phyloP scores from a whole-genome alignment of 2,888 invertebrate species.

The Geophilus truncorum region DNA sequence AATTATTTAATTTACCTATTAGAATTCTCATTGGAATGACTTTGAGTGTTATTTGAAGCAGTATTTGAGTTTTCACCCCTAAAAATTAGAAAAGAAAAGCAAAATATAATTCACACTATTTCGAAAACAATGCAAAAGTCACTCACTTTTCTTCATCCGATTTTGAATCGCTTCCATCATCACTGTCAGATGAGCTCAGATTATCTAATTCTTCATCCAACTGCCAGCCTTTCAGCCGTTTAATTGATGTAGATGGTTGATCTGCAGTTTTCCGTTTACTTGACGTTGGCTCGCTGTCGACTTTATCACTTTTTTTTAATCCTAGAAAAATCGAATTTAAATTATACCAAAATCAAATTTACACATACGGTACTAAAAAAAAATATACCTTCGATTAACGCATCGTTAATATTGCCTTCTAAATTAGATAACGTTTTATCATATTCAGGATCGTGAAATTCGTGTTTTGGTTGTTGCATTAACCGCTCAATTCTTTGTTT shows the following conservation, averaged over 20 bases:
- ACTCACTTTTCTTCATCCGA: not conserved
- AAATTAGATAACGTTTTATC: slow-evolving; percentile 69
- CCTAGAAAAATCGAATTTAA: not conserved
- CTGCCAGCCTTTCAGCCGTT: not conserved
- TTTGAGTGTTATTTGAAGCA: too few relatives aligned
- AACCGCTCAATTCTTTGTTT: slow-evolving; percentile 46
- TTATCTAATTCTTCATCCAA: not conserved
- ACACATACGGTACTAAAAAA: not conserved
- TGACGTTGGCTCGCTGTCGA: not conserved
- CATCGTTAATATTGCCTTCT: slow-evolving; percentile 74
- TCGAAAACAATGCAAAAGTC: too few relatives aligned
- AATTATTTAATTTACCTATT: too few relatives aligned
- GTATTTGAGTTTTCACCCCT: not conserved
- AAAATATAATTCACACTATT: too few relatives aligned
- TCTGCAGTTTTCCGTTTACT: not conserved
- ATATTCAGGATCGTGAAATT: slow-evolving; percentile 75
- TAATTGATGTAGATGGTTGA: not conserved
- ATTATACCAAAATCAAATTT: too few relatives aligned
- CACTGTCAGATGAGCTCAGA: not conserved
- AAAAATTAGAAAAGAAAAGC: too few relatives aligned
- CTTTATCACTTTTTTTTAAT: not conserved
- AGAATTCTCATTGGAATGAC: not conserved
- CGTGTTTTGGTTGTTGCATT: slow-evolving; percentile 61
- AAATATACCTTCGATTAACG: slow-evolving; percentile 66
- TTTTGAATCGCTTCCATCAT: not conserved